A percentile compares a stretch with the other conserved stretches of the same genome.
Conservation (phyloP, 2,113 vertebrate species). For the Lontra canadensis region DNA sequence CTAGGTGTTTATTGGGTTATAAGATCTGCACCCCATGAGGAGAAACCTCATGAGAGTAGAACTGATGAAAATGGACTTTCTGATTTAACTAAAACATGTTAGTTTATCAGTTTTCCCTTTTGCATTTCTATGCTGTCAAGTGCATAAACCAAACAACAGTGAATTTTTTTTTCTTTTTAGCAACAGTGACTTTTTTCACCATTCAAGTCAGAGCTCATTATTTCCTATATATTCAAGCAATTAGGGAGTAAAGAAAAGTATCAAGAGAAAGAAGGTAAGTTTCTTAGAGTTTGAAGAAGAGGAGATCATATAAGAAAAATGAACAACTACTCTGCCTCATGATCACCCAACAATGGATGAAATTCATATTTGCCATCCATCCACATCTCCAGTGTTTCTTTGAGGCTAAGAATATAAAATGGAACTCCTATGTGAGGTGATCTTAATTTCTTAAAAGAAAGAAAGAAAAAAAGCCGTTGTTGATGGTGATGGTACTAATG, state of each 20-base stretch:
- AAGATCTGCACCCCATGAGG: not conserved
- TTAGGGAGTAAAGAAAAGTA: not conserved
- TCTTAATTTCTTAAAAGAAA: not conserved
- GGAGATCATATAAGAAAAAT: constrained; percentile 43
- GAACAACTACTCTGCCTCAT: not conserved
- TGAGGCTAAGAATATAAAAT: constrained; percentile 38
- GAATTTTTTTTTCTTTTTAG: not conserved
- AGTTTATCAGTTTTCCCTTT: not conserved
- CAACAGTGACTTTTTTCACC: not conserved
- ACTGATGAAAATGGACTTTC: not conserved
- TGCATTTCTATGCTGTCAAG: not conserved
- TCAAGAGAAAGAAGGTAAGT: not conserved
- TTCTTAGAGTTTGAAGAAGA: not conserved
- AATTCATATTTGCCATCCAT: constrained; percentile 25
- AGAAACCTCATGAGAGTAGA: not conserved
- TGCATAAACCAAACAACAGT: not conserved
- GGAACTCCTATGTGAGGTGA: not conserved
- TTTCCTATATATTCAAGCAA: not conserved
- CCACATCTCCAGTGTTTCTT: not conserved
- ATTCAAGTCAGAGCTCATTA: not conserved
- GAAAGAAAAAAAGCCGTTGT: not conserved
- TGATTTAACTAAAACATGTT: not conserved
- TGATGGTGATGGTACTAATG: not conserved
- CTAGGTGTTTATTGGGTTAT: not conserved
- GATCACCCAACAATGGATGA: constrained; percentile 13